Conservation (phyloP, 2,113 vertebrate species). For the Riparia riparia region DNA sequence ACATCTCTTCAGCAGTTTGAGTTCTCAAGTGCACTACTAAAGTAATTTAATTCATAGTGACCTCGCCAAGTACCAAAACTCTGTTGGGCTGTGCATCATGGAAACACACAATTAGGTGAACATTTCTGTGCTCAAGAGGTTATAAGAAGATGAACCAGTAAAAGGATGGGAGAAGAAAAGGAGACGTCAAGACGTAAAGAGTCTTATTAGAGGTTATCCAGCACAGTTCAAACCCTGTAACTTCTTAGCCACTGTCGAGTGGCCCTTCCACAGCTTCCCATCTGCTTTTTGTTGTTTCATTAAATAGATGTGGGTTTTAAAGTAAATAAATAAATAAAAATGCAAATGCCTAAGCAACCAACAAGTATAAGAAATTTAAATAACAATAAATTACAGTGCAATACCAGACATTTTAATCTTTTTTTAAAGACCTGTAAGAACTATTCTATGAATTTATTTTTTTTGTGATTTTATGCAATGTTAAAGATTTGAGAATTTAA, state of each 20-base stretch:
- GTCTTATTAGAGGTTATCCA: neutral
- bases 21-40: neutral
- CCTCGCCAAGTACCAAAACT: neutral
- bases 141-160: neutral
- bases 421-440: constrained; percentile 10
- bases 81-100: neutral
- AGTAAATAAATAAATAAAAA: neutral
- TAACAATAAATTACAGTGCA: neutral
- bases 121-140: neutral
- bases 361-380: constrained; percentile 19
- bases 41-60: neutral
- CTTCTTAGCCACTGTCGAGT: neutral
- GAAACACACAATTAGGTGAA: neutral
- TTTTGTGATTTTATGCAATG: neutral
- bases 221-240: neutral
- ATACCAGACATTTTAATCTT: constrained; percentile 16
- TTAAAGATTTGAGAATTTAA: constrained; percentile 15
- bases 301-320: neutral
- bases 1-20: neutral
- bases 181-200: neutral
- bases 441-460: constrained; percentile 18
- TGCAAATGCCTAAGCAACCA: neutral
- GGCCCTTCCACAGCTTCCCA: neutral
- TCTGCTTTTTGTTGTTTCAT: constrained; percentile 13
- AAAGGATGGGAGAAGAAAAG: neutral